These are phyloP conservation scores for Gryon sp. DNA, from an alignment of 1,140 invertebrate genomes.

Conservation along the genomic window DNA sequence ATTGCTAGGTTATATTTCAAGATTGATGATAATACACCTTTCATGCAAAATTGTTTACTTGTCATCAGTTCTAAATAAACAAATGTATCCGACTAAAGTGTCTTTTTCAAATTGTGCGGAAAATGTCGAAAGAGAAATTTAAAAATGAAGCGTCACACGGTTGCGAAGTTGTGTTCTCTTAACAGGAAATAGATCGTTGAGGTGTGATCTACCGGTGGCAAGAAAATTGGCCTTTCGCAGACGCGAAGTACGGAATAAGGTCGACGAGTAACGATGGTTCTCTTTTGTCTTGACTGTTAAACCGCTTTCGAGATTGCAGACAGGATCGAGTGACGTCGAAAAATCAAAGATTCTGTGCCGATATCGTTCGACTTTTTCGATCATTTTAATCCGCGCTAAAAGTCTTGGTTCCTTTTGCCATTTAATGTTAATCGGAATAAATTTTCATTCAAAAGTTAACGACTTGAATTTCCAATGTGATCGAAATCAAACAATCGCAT, in stretches of 20 bases:
- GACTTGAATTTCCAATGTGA: conserved; percentile 7
- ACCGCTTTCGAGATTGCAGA: conserved; percentile 23
- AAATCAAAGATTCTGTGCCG: conserved; percentile 47
- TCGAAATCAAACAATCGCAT: conserved; percentile 9
- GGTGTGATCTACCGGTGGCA: conserved; percentile 47
- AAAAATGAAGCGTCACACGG: conserved; percentile 22
- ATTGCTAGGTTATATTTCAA: too few species aligned
- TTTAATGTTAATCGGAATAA: conserved; percentile 22
- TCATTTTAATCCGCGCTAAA: conserved; percentile 27
- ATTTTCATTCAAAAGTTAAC: conserved; percentile 22
- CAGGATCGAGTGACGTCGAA: conserved; percentile 22
- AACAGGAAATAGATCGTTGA: conserved; percentile 42
- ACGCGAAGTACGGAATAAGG: conserved; percentile 19
- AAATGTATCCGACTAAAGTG: too few species aligned
- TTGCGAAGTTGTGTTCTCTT: conserved; percentile 16
- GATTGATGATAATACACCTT: too few species aligned
- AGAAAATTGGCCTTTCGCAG: conserved; percentile 47
- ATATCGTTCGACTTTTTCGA: conserved; percentile 18
- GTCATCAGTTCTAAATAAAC: too few species aligned
- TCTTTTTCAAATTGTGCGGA: too few species aligned
- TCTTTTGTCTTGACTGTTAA: conserved; percentile 56
- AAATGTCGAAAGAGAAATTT: conserved; percentile 13
- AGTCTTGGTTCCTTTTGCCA: not conserved
- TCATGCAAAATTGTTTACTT: too few species aligned
- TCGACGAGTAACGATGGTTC: conserved; percentile 48